Evolutionary conservation across 53 echinoderm and acorn worm genomes (phyloP).

Genomic region (Luidia sarsii): DNA sequence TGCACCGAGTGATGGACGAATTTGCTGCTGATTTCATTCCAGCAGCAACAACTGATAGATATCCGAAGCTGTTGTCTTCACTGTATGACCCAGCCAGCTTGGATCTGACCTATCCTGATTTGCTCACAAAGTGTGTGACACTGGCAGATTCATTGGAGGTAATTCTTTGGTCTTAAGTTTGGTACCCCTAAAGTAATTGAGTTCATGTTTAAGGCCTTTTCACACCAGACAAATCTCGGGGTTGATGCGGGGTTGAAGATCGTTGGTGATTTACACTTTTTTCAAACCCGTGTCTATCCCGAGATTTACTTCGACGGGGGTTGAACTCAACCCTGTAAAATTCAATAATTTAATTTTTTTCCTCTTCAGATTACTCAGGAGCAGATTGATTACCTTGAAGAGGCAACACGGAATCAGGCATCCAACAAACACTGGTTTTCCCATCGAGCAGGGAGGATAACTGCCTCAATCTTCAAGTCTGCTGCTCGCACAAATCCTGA

Average conservation of each 20-base stretch:
- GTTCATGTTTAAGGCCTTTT: background rate
- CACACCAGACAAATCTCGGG: too few species aligned
- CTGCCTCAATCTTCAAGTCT: background rate
- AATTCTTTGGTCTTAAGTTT: too few species aligned
- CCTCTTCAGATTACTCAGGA: background rate
- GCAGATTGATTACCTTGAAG: background rate
- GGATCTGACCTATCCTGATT: background rate
- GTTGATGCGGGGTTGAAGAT: too few species aligned
- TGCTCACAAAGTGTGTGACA: too few species aligned
- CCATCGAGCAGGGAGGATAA: background rate
- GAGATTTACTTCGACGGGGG: background rate
- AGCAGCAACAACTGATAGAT: too few species aligned
- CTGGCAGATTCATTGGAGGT: too few species aligned
- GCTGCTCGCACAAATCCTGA: background rate
- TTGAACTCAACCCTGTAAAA: background rate
- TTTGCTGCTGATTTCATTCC: constrained; percentile 2
- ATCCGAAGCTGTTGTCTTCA: constrained; percentile 27
- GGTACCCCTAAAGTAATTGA: background rate
- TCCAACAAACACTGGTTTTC: background rate
- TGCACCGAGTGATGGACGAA: constrained; percentile 16
- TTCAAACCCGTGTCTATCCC: background rate
- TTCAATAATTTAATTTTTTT: background rate
- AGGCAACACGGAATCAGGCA: background rate
- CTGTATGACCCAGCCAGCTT: constrained; percentile 54
- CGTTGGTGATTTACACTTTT: background rate